Percentiles rank a stretch among this genome's conserved stretches.
Evolutionary conservation across 53 echinoderm and acorn worm genomes (phyloP).

Genomic region (Holothuria leucospilota): DNA sequence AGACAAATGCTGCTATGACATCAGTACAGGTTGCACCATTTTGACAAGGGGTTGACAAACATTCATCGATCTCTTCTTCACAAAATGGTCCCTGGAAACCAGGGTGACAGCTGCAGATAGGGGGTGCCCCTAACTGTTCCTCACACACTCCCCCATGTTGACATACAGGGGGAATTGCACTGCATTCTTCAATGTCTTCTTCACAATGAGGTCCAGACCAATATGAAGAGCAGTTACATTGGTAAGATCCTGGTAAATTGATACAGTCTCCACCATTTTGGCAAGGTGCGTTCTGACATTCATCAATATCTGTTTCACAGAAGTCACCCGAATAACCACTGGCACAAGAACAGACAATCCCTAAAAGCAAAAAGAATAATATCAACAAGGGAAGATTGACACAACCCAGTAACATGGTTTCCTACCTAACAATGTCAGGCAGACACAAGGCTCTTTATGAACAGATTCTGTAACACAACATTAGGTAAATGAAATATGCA

Average conservation of each 20-base stretch:
- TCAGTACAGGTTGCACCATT: constrained; percentile 88
- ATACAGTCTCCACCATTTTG: constrained; percentile 79
- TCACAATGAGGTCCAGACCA: constrained; percentile 83
- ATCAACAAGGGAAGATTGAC: too few relatives aligned
- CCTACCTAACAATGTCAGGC: too few relatives aligned
- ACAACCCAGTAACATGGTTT: too few relatives aligned
- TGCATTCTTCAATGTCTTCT: constrained; percentile 75
- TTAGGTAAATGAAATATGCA: too few relatives aligned
- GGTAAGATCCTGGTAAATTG: constrained; percentile 68
- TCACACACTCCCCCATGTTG: constrained; percentile 81
- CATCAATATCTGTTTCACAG: constrained; percentile 78
- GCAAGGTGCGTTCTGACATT: constrained; percentile 76
- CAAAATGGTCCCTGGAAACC: constrained; percentile 86
- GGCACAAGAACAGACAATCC: constrained; percentile 58
- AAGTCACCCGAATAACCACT: constrained; percentile 67
- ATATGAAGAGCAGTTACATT: constrained; percentile 66
- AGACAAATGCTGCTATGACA: constrained; percentile 75
- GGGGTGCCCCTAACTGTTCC: constrained; percentile 84
- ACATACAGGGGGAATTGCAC: constrained; percentile 71
- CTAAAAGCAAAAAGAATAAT: neutral
- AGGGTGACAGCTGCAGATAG: constrained; percentile 67
- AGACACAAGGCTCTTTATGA: too few relatives aligned
- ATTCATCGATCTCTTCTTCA: constrained; percentile 81
- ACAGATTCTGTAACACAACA: too few relatives aligned
- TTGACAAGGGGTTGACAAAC: constrained; percentile 74